Evolutionary conservation across 2,797 vertebrate genomes (phyloP).

Genomic region (Gallinago stenura): DNA sequence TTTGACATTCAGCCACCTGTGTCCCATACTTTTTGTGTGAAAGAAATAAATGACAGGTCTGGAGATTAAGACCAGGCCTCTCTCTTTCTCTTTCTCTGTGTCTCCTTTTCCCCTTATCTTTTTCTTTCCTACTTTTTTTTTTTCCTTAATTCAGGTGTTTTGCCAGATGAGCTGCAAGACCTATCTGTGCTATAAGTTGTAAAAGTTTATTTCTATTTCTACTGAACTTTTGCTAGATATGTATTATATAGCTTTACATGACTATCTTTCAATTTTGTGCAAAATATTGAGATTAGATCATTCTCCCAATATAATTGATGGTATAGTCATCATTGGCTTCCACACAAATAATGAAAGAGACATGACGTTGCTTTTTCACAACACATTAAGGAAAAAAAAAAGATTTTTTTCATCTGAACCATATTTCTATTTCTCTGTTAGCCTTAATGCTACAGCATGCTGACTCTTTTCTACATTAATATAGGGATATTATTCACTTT

Average conservation of each 20-base stretch:
- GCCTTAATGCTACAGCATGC: not conserved
- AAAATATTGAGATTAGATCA: not conserved
- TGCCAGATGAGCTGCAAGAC: slow-evolving; percentile 28
- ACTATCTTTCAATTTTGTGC: not conserved
- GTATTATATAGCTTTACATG: not conserved
- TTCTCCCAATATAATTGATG: not conserved
- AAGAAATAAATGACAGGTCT: slow-evolving; percentile 76
- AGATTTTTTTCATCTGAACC: not conserved
- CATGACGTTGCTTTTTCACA: not conserved
- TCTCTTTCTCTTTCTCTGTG: not conserved
- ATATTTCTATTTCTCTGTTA: not conserved
- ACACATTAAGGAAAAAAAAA: not conserved
- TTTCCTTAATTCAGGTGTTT: slow-evolving; percentile 57
- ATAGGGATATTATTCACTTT: not conserved
- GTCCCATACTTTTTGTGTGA: slow-evolving; percentile 78
- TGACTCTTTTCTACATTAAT: slow-evolving; percentile 13
- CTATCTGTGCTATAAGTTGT: slow-evolving; percentile 18
- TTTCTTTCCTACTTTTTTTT: not conserved
- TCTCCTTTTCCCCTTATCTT: fast-evolving
- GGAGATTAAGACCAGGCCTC: slow-evolving; percentile 63
- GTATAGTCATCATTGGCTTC: not conserved
- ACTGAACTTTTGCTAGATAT: not conserved
- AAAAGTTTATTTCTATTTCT: not conserved
- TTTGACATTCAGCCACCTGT: slow-evolving; percentile 82
- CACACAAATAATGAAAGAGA: not conserved